Evolutionary conservation across 2,113 vertebrate genomes (phyloP).

Genomic region (Bostrychus sinensis): DNA sequence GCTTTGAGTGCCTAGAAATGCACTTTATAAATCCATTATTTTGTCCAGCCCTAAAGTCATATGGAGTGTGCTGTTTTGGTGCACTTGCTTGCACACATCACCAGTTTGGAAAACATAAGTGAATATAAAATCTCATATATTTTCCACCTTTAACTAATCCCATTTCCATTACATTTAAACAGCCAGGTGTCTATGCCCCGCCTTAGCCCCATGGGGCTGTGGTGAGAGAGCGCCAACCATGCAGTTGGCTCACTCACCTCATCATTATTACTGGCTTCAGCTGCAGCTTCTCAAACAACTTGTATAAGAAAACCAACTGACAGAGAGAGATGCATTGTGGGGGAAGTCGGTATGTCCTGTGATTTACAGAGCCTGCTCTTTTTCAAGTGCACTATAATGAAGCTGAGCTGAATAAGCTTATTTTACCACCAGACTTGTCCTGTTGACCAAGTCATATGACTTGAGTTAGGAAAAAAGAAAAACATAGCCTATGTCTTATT

Average conservation of each 20-base stretch:
- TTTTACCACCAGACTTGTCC: conserved; percentile 45
- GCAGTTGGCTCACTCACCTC: conserved; percentile 57
- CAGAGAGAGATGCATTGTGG: conserved; percentile 16
- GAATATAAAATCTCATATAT: neutral
- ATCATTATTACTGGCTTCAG: conserved; percentile 62
- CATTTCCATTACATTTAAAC: conserved; percentile 11
- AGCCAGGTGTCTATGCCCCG: conserved; percentile 59
- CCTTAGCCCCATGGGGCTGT: conserved; percentile 50
- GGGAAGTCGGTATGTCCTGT: conserved; percentile 11
- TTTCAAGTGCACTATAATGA: conserved; percentile 45
- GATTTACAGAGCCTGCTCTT: conserved; percentile 39
- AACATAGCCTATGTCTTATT: conserved; percentile 14
- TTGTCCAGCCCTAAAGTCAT: neutral
- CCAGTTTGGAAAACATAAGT: neutral
- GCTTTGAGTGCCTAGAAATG: too few relatives aligned
- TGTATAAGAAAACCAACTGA: conserved; percentile 51
- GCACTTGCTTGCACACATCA: neutral
- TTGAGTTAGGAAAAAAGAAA: conserved; percentile 22
- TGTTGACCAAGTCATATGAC: conserved; percentile 11
- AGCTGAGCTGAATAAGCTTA: conserved; percentile 48
- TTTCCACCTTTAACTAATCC: conserved; percentile 3
- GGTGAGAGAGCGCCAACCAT: conserved; percentile 50
- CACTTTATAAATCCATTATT: too few relatives aligned
- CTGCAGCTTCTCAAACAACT: conserved; percentile 47
- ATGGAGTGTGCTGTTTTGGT: neutral